Percentiles rank a stretch among this genome's conserved stretches.
These are phyloP conservation scores for Dasyurus viverrinus DNA, from an alignment of 2,113 vertebrate species.

Conservation along the genomic window DNA sequence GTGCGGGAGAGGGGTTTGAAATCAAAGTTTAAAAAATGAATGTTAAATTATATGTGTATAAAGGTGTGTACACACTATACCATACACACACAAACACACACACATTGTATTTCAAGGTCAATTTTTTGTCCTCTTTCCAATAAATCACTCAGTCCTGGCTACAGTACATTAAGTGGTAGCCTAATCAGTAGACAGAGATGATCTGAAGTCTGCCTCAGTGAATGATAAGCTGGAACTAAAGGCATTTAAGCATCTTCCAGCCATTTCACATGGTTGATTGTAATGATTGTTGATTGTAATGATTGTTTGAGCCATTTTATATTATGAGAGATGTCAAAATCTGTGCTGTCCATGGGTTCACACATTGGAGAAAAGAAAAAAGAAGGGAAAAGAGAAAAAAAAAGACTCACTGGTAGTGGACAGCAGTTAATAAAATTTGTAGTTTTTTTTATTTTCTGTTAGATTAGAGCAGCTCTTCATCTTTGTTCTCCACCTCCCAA, in stretches of 20 bases:
- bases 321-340: conserved; percentile 81
- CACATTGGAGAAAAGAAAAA: conserved; percentile 71
- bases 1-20: not conserved
- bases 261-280: conserved; percentile 81
- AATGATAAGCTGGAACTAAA: conserved; percentile 76
- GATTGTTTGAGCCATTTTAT: conserved; percentile 78
- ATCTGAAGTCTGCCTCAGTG: conserved; percentile 69
- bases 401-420: conserved; percentile 61
- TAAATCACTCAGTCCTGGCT: conserved; percentile 69
- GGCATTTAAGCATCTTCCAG: conserved; percentile 78
- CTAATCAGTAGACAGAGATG: conserved; percentile 78
- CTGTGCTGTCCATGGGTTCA: conserved; percentile 71
- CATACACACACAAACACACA: not conserved
- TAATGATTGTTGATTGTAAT: conserved; percentile 84
- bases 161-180: conserved; percentile 61
- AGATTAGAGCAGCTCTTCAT: conserved; percentile 69
- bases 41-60: not conserved
- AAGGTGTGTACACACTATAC: not conserved
- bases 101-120: not conserved
- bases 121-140: conserved; percentile 40
- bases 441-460: conserved; percentile 56
- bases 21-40: not conserved
- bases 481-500: conserved; percentile 52
- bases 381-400: conserved; percentile 22
- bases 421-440: conserved; percentile 71